phyloP scores from a whole-genome alignment of 2,888 invertebrate species.

The Ophion slaviceki region DNA sequence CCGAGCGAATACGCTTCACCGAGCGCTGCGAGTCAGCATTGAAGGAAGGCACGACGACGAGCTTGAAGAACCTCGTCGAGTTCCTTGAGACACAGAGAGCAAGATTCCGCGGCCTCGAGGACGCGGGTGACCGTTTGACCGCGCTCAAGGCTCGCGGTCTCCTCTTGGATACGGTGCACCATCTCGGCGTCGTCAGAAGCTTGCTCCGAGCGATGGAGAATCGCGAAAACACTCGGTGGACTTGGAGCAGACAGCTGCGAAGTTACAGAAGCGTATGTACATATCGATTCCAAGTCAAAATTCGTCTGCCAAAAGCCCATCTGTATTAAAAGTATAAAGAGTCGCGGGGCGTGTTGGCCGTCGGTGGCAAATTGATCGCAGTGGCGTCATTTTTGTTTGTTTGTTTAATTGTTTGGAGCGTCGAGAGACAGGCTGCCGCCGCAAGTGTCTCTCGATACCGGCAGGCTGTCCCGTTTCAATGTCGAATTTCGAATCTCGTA shows the following conservation, averaged over 20 bases:
- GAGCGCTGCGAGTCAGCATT: constrained; percentile 79
- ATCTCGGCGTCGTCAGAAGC: constrained; percentile 92
- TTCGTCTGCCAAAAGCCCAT: no score
- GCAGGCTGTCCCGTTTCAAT: neutral
- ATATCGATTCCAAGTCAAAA: no score
- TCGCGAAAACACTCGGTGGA: constrained; percentile 86
- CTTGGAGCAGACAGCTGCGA: constrained; percentile 97
- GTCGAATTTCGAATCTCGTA: neutral
- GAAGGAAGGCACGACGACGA: constrained; percentile 73
- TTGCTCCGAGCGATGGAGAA: constrained; percentile 85
- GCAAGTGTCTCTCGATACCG: neutral
- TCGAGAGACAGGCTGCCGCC: no score
- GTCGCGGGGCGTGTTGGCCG: no score
- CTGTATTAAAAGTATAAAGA: no score
- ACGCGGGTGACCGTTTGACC: constrained; percentile 85
- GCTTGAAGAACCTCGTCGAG: constrained; percentile 83
- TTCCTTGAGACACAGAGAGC: constrained; percentile 85
- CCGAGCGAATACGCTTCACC: constrained; percentile 79
- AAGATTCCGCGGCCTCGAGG: constrained; percentile 85
- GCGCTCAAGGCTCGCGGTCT: constrained; percentile 96
- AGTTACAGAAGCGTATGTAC: constrained; percentile 75
- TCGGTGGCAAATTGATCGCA: no score
- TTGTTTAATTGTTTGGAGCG: no score
- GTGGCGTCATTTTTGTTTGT: no score
- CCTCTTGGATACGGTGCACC: constrained; percentile 96